Percentiles rank a stretch among this genome's conserved stretches.
Evolutionary conservation across 2,113 vertebrate species (phyloP).

Genomic region (Xyliphius kryptos): DNA sequence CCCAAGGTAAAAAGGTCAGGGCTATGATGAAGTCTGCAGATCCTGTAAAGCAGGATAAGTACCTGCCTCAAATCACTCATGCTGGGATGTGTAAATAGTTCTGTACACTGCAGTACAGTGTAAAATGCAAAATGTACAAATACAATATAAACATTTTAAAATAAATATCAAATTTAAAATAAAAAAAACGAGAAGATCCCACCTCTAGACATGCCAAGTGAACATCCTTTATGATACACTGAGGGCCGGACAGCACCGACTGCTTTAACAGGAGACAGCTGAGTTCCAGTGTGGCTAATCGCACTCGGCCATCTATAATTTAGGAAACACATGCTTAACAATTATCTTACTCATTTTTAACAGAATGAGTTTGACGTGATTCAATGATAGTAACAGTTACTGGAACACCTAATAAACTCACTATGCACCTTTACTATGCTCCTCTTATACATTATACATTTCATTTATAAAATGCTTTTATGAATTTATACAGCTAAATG

Average conservation of each 20-base stretch:
- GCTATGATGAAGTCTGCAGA: background rate
- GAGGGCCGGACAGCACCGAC: constrained; percentile 74
- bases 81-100: background rate
- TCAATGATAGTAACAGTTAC: no score
- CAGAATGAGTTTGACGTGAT: no score
- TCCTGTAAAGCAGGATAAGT: background rate
- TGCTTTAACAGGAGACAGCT: constrained; percentile 91
- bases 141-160: no score
- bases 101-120: no score
- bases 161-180: no score
- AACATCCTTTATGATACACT: constrained; percentile 88
- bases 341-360: no score
- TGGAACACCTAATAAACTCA: no score
- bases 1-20: constrained; percentile 4
- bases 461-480: no score
- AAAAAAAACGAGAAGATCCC: background rate
- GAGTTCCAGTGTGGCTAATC: constrained; percentile 88
- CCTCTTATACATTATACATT: no score
- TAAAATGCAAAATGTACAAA: no score
- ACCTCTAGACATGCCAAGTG: constrained; percentile 96
- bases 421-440: no score
- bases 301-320: constrained; percentile 85
- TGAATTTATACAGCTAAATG: no score
- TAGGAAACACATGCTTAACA: background rate
- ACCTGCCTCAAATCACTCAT: background rate